Evolutionary conservation across 2,888 invertebrate genomes (phyloP), one percentile per base, ranked within the genome.

Genomic region (Orthosia incerta): DNA sequence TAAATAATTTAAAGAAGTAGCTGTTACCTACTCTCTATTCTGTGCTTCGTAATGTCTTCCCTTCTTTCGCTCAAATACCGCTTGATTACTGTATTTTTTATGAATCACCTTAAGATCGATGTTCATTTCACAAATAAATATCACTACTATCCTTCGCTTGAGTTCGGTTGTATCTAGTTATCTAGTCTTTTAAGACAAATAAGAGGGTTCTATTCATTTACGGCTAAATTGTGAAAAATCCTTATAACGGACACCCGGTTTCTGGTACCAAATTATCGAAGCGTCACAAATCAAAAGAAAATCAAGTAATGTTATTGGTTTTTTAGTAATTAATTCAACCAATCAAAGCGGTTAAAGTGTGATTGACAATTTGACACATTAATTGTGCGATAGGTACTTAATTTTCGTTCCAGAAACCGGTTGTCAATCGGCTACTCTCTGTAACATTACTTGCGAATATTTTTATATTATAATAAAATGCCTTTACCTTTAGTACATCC

Each of bases 391-490:
- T 0, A 1, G n/a, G 7, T 31, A 26, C 26, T 3, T 18, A 0
- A 39, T 45, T 60, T 60, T 45, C 45, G 15, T 45, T 20, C 15
- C 13, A 60, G 20, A 61, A 46, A 12, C 23, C 12, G 18, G 12
- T 3, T 12, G 7, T 31, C n/a, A 65, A 31, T 12, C 26, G 11
- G 15, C 45, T 20, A 51, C 39, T 74, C 13, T 53, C 46, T 65
- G 20, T 48, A 16, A 26, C 45, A 53, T 55, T 60, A 50, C 12
- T 26, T 71, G 62, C 13, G 51, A 79, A 61, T 81, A 81, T 77
- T 76, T 72, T 81, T 53, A 63, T 80, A 79, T 50, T 23, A 64
- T 71, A 57, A 51, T 71, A 80, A 31, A 71, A 76, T 63, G 73
- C 66, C 57, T 74, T 67, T 70, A 74, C 66, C 55, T 74, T 67